Conservation (phyloP, 64 coral and sea anemone species). For the Trachythela sp. region DNA sequence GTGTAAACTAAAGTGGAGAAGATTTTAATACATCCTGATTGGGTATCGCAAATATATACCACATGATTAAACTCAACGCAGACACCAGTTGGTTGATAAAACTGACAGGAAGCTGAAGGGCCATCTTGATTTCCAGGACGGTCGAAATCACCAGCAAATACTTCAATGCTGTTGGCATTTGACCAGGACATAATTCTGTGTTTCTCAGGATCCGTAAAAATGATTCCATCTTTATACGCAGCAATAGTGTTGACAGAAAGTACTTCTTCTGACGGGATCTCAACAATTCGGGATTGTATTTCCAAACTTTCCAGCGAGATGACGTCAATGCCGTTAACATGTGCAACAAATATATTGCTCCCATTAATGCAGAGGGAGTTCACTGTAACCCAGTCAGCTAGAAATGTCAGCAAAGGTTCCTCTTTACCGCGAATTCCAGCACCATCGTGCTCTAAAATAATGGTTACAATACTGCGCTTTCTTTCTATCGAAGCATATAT, state of each 20-base stretch:
- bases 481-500: background rate
- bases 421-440: background rate
- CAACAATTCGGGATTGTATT: background rate
- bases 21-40: background rate
- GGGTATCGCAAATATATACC: constrained; percentile 25
- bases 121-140: constrained; percentile 39
- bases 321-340: background rate
- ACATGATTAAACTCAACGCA: constrained; percentile 23
- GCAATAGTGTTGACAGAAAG: background rate
- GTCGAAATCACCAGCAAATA: constrained; percentile 33
- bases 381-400: background rate
- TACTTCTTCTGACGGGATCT: background rate
- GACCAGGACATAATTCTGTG: constrained; percentile 6
- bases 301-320: background rate
- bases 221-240: background rate
- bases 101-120: too few relatives aligned
- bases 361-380: background rate
- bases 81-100: constrained; percentile 47
- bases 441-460: constrained; percentile 2
- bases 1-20: background rate
- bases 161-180: background rate
- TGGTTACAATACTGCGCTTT: background rate
- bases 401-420: background rate
- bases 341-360: background rate
- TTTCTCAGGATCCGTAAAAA: background rate